phyloP scores from a whole-genome alignment of 2,888 invertebrate genomes.

The Lasioglossum zephyrum region DNA sequence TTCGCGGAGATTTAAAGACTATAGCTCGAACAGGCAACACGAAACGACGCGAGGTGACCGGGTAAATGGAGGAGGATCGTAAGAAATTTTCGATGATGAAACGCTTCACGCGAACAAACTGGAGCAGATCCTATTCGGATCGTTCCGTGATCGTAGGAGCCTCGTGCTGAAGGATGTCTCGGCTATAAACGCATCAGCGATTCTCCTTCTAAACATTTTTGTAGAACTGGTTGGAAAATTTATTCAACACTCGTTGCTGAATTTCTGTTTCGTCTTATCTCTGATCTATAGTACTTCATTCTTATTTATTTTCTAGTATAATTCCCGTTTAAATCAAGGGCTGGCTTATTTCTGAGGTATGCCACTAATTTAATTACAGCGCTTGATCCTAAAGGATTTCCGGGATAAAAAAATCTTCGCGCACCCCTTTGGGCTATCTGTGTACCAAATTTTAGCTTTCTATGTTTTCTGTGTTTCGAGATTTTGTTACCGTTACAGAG shows the following conservation, averaged over 20 bases:
- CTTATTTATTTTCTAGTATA: background rate
- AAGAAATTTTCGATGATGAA: conserved; percentile 70
- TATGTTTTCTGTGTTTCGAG: too few relatives aligned
- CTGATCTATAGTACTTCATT: background rate
- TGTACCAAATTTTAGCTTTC: too few relatives aligned
- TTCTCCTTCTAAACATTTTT: background rate
- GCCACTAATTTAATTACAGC: too few relatives aligned
- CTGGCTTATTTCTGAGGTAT: too few relatives aligned
- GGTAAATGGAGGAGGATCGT: conserved; percentile 47
- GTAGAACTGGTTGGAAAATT: background rate
- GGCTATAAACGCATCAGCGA: background rate
- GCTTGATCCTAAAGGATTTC: too few relatives aligned
- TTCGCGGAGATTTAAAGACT: conserved; percentile 62
- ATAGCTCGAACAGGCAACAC: conserved; percentile 23
- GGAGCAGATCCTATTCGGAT: conserved; percentile 53
- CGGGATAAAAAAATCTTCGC: too few relatives aligned
- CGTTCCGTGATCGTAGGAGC: conserved; percentile 59
- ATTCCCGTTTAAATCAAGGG: too few relatives aligned
- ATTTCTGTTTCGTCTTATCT: background rate
- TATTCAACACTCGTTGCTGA: background rate
- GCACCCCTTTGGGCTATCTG: too few relatives aligned
- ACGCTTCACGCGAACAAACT: conserved; percentile 52
- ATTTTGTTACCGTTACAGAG: too few relatives aligned
- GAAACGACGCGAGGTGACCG: conserved; percentile 50
- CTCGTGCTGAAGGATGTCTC: background rate